Conservation (phyloP, 2,113 vertebrate species). For the Craseonycteris thonglongyai region DNA sequence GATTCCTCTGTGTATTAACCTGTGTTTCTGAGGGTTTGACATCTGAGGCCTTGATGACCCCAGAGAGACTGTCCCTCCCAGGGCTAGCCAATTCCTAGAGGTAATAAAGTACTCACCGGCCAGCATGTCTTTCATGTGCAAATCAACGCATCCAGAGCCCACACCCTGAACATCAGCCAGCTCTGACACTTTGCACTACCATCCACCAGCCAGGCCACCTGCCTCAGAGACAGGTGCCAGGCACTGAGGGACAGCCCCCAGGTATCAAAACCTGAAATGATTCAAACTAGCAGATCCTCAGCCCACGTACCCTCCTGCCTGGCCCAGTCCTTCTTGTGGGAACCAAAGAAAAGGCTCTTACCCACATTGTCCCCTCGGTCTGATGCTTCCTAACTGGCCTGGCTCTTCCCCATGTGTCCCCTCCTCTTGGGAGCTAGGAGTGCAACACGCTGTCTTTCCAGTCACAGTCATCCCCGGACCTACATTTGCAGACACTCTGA, state of each 20-base stretch:
- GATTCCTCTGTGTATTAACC: not conserved
- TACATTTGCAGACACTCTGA: not conserved
- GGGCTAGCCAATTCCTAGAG: not conserved
- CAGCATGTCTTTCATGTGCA: not conserved
- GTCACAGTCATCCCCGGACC: not conserved
- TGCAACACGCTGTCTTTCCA: not conserved
- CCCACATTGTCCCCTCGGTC: fast-evolving
- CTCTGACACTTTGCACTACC: not conserved
- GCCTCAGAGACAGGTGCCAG: not conserved
- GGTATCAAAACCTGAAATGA: not conserved
- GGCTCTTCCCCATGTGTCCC: too few species aligned
- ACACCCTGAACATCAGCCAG: not conserved
- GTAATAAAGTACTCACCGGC: not conserved
- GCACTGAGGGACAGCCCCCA: not conserved
- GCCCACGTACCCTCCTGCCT: not conserved
- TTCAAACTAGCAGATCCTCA: not conserved
- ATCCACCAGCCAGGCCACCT: not conserved
- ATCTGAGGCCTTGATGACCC: not conserved
- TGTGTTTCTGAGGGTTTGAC: not conserved
- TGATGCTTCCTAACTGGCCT: not conserved
- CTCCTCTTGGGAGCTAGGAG: not conserved
- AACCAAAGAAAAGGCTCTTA: not conserved
- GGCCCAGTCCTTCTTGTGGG: not conserved
- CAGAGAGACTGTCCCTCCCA: not conserved
- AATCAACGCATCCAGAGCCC: not conserved